phyloP scores from a whole-genome alignment of 2,113 vertebrate genomes.

The Brachyhypopomus occidentalis region DNA sequence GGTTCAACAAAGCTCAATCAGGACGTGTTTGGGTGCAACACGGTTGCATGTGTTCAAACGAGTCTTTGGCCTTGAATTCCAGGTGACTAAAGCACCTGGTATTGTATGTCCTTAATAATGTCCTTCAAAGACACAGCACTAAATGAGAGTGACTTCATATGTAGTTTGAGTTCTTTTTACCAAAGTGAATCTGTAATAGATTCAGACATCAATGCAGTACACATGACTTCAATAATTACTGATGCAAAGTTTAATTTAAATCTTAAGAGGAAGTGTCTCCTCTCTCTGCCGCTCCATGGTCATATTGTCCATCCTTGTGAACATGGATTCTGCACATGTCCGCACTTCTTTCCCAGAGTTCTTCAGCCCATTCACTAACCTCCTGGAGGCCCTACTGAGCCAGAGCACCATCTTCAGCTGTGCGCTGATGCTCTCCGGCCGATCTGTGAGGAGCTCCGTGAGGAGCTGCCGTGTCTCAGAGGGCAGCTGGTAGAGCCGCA shows the following conservation, averaged over 20 bases:
- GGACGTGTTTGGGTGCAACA: too few relatives aligned
- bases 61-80: not conserved
- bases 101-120: not conserved
- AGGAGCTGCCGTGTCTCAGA: slow-evolving; percentile 75
- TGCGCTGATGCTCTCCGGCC: not conserved
- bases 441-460: slow-evolving; percentile 56
- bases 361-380: slow-evolving; percentile 33
- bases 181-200: not conserved
- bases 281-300: slow-evolving; percentile 21
- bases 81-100: not conserved
- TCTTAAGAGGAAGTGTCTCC: not conserved
- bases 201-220: not conserved
- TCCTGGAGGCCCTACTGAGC: slow-evolving; percentile 39
- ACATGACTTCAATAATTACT: not conserved
- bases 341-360: not conserved
- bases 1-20: not conserved
- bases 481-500: slow-evolving; percentile 79
- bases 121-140: not conserved
- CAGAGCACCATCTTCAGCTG: slow-evolving; percentile 16
- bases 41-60: not conserved
- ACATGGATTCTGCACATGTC: not conserved
- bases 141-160: not conserved
- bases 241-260: slow-evolving; percentile 12
- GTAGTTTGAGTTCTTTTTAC: too few relatives aligned
- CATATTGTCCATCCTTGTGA: slow-evolving; percentile 23